Conservation (phyloP, 2,113 vertebrate genomes). For the Phyllopteryx taeniolatus region DNA sequence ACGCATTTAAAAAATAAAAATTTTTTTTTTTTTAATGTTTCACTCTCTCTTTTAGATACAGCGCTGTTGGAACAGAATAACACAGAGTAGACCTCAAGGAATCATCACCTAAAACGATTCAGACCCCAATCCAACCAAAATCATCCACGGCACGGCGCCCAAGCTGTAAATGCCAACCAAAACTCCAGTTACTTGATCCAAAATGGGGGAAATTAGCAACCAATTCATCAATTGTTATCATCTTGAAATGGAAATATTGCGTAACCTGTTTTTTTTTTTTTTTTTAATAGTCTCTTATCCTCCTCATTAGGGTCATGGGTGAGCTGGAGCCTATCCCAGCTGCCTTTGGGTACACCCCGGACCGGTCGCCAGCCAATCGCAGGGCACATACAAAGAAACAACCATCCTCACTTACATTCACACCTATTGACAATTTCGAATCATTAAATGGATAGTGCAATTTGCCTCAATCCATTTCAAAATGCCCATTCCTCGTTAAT, state of each 20-base stretch:
- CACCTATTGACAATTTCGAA: not conserved
- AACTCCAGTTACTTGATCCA: too few species aligned
- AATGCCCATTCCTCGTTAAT: not conserved
- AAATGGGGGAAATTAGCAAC: too few species aligned
- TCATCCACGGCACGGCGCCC: too few species aligned
- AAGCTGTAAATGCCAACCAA: too few species aligned
- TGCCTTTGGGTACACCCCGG: not conserved
- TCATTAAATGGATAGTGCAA: not conserved
- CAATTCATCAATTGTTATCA: too few species aligned
- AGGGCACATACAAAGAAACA: not conserved
- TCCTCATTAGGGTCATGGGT: not conserved
- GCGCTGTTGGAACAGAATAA: not conserved
- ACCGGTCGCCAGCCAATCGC: not conserved
- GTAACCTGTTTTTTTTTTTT: too few species aligned
- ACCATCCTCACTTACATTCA: not conserved
- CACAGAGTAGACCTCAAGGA: not conserved
- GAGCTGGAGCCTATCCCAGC: not conserved
- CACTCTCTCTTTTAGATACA: not conserved
- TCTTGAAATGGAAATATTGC: too few species aligned
- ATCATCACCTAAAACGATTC: not conserved
- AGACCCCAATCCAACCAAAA: not conserved
- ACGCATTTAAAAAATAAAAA: slow-evolving; percentile 2
- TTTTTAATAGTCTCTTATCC: not conserved
- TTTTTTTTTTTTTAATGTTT: not conserved
- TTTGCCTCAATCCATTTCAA: not conserved